A percentile compares a stretch with the other conserved stretches of the same genome.
Evolutionary conservation across 2,888 invertebrate species (phyloP).

Genomic region (Drosophila paracracens): DNA sequence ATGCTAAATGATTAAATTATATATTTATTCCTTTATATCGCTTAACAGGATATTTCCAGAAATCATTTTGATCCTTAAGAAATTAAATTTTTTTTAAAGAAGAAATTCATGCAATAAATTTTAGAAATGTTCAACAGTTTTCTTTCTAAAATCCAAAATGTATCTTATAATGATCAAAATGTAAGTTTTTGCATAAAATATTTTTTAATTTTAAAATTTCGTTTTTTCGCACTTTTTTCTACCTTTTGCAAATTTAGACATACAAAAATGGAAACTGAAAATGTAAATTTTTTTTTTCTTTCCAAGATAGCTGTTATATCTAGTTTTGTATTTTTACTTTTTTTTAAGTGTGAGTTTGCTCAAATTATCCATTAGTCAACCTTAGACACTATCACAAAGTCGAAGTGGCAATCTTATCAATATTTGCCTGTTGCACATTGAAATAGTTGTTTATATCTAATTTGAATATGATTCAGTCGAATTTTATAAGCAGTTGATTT

Average conservation of each 20-base stretch:
- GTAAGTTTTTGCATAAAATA: not conserved
- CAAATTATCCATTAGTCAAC: constrained; percentile 34
- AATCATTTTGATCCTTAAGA: not conserved
- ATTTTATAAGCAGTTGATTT: constrained; percentile 26
- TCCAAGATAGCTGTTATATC: not conserved
- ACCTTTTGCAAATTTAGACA: not conserved
- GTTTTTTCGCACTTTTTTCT: rapidly evolving
- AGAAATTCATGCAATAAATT: not conserved
- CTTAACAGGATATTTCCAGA: too few species aligned
- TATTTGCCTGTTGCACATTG: constrained; percentile 11
- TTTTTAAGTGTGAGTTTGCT: constrained; percentile 2
- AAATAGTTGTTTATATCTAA: constrained; percentile 21
- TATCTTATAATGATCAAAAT: not conserved
- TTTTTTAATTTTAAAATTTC: rapidly evolving
- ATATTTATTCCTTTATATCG: too few species aligned
- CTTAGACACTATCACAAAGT: constrained; percentile 6
- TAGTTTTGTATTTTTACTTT: not conserved
- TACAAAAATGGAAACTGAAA: not conserved
- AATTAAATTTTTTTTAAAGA: not conserved
- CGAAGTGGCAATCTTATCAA: constrained; percentile 42
- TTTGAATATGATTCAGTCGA: constrained; percentile 59
- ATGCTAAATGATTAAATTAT: too few species aligned
- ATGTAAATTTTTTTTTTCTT: too few species aligned
- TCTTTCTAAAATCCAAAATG: not conserved
- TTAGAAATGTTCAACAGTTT: not conserved